Evolutionary conservation across 2,888 invertebrate genomes (phyloP), one percentile per base, ranked within the genome.

Genomic region (Cyclophora punctaria): DNA sequence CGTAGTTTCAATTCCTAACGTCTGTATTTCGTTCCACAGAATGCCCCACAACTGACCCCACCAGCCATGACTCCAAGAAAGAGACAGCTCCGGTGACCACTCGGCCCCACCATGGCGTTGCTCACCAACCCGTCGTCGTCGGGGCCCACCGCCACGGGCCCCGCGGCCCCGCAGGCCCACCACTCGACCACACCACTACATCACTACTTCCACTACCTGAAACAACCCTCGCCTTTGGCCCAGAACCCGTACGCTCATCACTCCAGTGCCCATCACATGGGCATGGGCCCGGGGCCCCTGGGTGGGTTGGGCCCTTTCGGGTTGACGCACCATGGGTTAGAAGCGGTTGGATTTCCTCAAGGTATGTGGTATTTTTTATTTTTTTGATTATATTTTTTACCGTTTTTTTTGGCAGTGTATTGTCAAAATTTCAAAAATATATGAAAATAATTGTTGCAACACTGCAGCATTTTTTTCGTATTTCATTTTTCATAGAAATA

Each of bases 121-220:
- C 69, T 89, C 58, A 86, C 87, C 43, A 89, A 89, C 65, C 78
- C 89, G 47, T 75, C 83, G 52, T 76, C 80, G 20, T 68, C 78
- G 47, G 87, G 85, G 44, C 81, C 85, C 52, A 75, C 83, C 41
- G 73, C 78, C 5, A 71, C 80, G 1, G 80, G 79, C 45, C 82
- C 83, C 40, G 64, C 83, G 55, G 83, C 83, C 35, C 81, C 83
- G 0, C 86, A 84, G 58, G 83, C 85, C 43, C 88, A 83, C 56
- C 85, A 90, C 55, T 80, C 91, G 3, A 80, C 90, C 54, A 90
- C 91, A 51, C 90, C 89, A 3, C 75, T 87, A 3, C 89, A 88
- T 51, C 89, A 90, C 64, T 90, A 89, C 67, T 90, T 90, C 71
- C 90, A 90, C 51, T 91, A 91, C 60, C 75, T 90, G 67, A 90